Base-by-base conservation (phyloP, 2,797 vertebrate species). In the Platalea minor region DNA sequence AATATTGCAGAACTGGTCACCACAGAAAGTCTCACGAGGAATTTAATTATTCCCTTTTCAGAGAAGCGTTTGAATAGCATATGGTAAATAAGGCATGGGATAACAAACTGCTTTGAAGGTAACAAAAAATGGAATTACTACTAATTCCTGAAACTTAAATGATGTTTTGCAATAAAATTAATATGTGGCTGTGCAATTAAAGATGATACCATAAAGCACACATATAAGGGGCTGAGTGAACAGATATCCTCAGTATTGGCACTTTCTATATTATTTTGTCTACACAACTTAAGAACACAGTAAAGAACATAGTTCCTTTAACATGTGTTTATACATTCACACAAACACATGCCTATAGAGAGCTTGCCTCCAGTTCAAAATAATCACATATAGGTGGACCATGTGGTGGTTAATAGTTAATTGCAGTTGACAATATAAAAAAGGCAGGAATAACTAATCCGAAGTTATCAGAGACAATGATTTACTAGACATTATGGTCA, bases 31-130 rank as follows among this genome's bases (percentile, higher is more conserved):
- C 63, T 86, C 70, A 74, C 0, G 0, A 90, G 77, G 60, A 85
- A 60, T 87, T 93, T 72, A 65, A 81, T 83, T 86, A 53, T 91
- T 96, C 64, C 11, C 91, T 92, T 91, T 81, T 77, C 67, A 90
- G 85, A 86, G 35, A 76, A 81, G 31, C 1, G 0, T 65, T 91
- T 90, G 63, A 79, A 82, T 43, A 76, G 48, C 33, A 33, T 45
- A 31, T 1, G 0, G 72, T 56, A 72, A 93, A 75, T 56, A 74
- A 79, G 41, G 50, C 65, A 46, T 35, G 31, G 61, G 33, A 54
- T 67, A 75, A 54, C 17, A 68, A 69, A 48, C 24, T 72, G 64
- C 74, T 79, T 60, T 25, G 17, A 83, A 91, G 19, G 35, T 59
- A 85, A n/a, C 53, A 77, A 79, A 76, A 64, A 43, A 46, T 1